Evolutionary conservation across 2,113 vertebrate species (phyloP).

Genomic region (Bufo gargarizans): DNA sequence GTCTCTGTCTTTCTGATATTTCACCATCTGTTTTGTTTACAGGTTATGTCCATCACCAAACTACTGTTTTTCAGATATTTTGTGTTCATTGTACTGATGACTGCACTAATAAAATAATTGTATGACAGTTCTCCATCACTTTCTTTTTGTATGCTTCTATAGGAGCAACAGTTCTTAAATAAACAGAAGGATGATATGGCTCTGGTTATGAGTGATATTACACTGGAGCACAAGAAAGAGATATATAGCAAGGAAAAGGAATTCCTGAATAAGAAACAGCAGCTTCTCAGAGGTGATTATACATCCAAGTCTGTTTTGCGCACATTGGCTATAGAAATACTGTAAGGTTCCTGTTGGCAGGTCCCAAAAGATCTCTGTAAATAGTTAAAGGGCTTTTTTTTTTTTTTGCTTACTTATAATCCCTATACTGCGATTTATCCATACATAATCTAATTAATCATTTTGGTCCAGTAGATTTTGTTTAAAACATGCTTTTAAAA

Average conservation of each 20-base stretch:
- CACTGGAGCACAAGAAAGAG: constrained; percentile 82
- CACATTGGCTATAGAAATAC: background rate
- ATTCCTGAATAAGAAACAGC: constrained; percentile 89
- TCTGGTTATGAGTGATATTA: constrained; percentile 81
- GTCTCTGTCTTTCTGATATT: background rate
- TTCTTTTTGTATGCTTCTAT: constrained; percentile 31
- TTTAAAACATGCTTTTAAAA: no score
- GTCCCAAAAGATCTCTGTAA: background rate
- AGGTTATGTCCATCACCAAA: background rate
- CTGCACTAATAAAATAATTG: background rate
- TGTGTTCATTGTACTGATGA: no score
- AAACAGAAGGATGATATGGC: constrained; percentile 85
- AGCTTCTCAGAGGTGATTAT: constrained; percentile 84
- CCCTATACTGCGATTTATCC: no score
- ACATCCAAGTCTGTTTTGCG: background rate
- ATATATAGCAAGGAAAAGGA: constrained; percentile 86
- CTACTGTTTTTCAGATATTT: no score
- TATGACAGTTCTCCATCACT: background rate
- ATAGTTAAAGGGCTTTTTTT: no score
- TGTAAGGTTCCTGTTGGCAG: no score
- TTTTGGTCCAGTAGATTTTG: no score
- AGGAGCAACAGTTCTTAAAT: constrained; percentile 85
- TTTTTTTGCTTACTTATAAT: no score
- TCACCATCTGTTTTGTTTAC: background rate
- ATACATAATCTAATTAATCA: no score